Evolutionary conservation across 2,888 invertebrate genomes (phyloP), one percentile per base, ranked within the genome.

Genomic region (Hypolimnas misippus): DNA sequence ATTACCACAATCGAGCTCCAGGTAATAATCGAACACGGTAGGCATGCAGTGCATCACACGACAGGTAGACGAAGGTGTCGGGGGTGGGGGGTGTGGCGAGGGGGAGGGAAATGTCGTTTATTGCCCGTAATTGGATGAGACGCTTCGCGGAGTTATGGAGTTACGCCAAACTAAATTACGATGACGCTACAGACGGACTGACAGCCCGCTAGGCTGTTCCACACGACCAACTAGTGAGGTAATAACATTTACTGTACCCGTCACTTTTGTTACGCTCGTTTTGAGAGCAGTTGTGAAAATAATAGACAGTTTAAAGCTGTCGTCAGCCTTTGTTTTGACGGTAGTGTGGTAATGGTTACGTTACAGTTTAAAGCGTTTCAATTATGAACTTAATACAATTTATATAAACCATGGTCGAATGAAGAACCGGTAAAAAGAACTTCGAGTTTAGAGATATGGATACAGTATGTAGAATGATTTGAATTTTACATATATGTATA

Each of bases 91-190:
- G 25, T 1, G 46, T 1, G 51, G 31, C 0, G 14, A n/a, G 57
- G 38, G 31, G 3, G 25, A 17, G 21, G 49, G 14, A 14, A 17
- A 33, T 25, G 44, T 53, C 52, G 44, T 53, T 55, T 46, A 53
- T 53, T 35, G 52, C 52, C 16, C 33, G 44, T 53, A 59, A 53
- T 53, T 46, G 44, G 53, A 46, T 53, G 33, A 58, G 52, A 31
- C 59, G 44, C 44, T 46, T 53, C 53, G 31, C 21, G 46, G 31
- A 61, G 55, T 56, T 56, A 51, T 61, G 40, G 50, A 61, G 55
- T 61, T 55, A 55, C 50, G 42, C 17, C 29, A 55, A 61, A 61
- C 55, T 55, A 55, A 55, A 50, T 61, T 61, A 61, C 54, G 42
- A 14, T n/a, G 33, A 51, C 29, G 46, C 25, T 19, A 38, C 53